These are phyloP conservation scores for Mesitornis unicolor DNA, from an alignment of 2,113 vertebrate species.

Conservation along the genomic window DNA sequence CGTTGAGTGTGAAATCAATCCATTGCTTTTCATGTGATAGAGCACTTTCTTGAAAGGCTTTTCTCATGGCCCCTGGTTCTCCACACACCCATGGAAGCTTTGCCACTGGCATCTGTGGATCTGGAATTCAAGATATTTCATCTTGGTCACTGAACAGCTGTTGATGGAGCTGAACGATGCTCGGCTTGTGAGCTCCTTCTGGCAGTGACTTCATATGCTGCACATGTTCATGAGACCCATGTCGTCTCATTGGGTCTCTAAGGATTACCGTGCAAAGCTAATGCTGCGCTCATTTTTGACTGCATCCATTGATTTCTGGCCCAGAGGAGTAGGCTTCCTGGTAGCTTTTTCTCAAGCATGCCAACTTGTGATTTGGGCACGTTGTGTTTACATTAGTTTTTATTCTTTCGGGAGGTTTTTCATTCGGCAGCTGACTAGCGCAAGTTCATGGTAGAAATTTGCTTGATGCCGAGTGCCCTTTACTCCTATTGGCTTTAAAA, in stretches of 20 bases:
- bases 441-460: background rate
- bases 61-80: background rate
- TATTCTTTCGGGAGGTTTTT: background rate
- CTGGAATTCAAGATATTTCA: background rate
- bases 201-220: background rate
- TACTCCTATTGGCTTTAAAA: slow-evolving; percentile 12
- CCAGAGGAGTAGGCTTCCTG: background rate
- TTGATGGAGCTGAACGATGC: background rate
- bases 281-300: background rate
- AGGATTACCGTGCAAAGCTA: background rate
- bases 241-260: background rate
- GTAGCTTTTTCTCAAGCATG: background rate
- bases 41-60: background rate
- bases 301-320: background rate
- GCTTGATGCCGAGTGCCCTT: background rate
- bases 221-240: accelerated
- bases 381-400: background rate
- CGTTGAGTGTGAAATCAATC: background rate
- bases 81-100: background rate
- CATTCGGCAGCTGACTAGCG: background rate
- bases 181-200: background rate
- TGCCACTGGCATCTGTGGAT: background rate
- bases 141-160: background rate
- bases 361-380: background rate
- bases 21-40: background rate